Percentiles rank a stretch among this genome's conserved stretches.
Conservation (phyloP, 2,888 invertebrate genomes). For the Lithophane ornitopus region DNA sequence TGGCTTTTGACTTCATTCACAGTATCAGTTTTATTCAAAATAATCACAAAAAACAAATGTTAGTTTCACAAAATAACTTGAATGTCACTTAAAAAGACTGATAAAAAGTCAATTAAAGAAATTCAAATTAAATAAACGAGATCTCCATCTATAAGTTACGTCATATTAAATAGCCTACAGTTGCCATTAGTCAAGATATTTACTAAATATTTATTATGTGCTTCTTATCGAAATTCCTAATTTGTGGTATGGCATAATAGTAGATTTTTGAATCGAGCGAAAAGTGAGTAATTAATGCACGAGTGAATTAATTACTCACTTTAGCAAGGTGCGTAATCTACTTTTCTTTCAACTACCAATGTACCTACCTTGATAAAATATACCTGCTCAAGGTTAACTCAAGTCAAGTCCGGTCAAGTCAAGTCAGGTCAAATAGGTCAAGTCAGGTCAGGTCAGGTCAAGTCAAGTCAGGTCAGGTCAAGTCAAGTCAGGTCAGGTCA, state of each 20-base stretch:
- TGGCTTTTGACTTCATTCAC: conserved; percentile 1
- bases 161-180: conserved; percentile 41
- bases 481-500: too few species aligned
- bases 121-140: conserved; percentile 59
- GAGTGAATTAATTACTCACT: too few species aligned
- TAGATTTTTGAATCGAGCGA: too few species aligned
- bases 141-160: conserved; percentile 52
- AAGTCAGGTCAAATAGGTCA: too few species aligned
- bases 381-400: too few species aligned
- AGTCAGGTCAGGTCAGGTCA: too few species aligned
- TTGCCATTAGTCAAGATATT: conserved; percentile 39
- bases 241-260: conserved; percentile 66
- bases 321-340: too few species aligned
- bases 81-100: conserved; percentile 4
- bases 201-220: conserved; percentile 49
- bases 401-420: too few species aligned
- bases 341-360: too few species aligned
- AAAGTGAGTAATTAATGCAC: too few species aligned
- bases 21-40: not conserved
- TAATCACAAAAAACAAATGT: not conserved
- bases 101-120: conserved; percentile 4
- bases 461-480: too few species aligned
- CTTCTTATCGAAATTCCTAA: conserved; percentile 49
- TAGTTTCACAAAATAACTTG: conserved; percentile 2
- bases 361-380: too few species aligned